phyloP scores from a whole-genome alignment of 30 jellyfish, hydroid and myxozoan genomes.

The Hydractinia symbiolongicarpus region DNA sequence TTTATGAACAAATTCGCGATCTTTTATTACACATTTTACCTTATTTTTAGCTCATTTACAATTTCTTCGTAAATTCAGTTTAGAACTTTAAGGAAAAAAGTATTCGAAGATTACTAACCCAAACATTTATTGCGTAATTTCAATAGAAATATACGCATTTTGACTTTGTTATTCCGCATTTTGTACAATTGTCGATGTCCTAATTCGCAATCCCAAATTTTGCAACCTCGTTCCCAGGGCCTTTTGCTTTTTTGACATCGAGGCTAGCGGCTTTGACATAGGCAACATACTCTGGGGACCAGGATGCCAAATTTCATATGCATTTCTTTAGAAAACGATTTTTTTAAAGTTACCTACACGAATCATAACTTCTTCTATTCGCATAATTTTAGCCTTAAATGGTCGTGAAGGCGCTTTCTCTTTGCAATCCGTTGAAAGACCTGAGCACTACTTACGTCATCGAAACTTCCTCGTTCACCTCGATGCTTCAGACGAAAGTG shows the following conservation, averaged over 20 bases:
- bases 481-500: not conserved
- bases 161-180: too few relatives aligned
- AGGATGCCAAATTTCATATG: not conserved
- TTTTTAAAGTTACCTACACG: not conserved
- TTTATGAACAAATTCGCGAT: too few relatives aligned
- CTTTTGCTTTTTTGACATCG: not conserved
- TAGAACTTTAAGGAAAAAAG: not conserved
- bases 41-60: too few relatives aligned
- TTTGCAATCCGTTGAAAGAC: not conserved
- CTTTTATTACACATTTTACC: too few relatives aligned
- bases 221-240: not conserved
- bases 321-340: not conserved
- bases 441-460: slow-evolving; percentile 17
- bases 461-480: not conserved
- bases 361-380: not conserved
- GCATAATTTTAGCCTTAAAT: not conserved
- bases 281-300: not conserved
- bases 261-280: not conserved
- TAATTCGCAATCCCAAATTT: too few relatives aligned
- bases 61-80: not conserved
- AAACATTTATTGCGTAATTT: not conserved
- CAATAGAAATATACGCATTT: not conserved
- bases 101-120: not conserved
- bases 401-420: not conserved
- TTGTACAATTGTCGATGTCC: too few relatives aligned